Base-by-base conservation (phyloP, 2,113 vertebrate species). In the Synchiropus splendidus region DNA sequence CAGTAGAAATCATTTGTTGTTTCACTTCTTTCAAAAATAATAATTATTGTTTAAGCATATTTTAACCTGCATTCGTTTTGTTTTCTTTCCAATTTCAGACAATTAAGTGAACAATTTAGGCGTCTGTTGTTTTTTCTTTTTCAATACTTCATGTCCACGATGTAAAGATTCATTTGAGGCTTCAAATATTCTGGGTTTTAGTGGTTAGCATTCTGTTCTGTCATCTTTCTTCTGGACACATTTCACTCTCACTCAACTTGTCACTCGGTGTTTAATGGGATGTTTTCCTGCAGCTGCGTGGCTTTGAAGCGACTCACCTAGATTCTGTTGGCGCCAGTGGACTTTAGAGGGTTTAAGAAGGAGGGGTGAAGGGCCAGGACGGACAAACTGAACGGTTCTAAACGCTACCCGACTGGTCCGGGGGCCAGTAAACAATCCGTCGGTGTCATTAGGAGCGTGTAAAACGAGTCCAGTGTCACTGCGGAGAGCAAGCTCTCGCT, bases 251-350 rank as follows among this genome's bases (percentile, higher is more conserved):
- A 4, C 57, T 46, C 39, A 72, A 67, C 56, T 42, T 62, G 67
- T 73, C 67, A 66, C 54, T 49, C 62, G 56, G 63, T 56, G 66
- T 77, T 77, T 66, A 41, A 39, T 39, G 75, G 73, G 75, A 67
- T 68, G 70, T 70, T 54, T 76, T 68, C 65, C 70, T 66, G 52
- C 79, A 81, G 76, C 74, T 83, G 79, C 65, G 75, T 80, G 75
- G 76, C 75, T 78, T 68, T 74, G 69, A 77, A 75, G 77, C 62
- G 68, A 72, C 73, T 63, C 68, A 66, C 71, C 67, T 57, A 70
- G 67, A 77, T 72, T 70, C 9, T 35, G 36, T 47, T 54, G 79
- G 62, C 55, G 63, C 71, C 58, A 38, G 59, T 14, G 8, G 51
- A 54, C 39, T 46, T 64, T 48, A 34, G 1, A 9, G 50, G 36